Evolutionary conservation across 2,113 vertebrate species (phyloP).

Genomic region (Oreochromis aureus): DNA sequence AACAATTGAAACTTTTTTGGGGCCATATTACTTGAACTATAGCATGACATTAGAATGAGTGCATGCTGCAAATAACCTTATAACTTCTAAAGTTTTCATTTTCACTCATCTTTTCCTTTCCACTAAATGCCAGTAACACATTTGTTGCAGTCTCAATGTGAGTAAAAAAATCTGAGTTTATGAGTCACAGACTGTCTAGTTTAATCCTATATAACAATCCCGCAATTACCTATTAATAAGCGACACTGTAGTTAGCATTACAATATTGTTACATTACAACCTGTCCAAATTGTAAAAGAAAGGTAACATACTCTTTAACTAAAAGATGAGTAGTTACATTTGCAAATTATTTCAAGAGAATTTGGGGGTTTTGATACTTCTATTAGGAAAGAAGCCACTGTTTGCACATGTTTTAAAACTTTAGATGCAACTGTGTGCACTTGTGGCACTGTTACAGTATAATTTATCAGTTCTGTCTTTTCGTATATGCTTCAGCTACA

Average conservation of each 20-base stretch:
- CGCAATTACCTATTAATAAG: neutral
- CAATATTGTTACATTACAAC: neutral
- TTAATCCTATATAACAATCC: neutral
- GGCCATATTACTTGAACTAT: neutral
- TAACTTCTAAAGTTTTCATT: neutral
- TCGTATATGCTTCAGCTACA: neutral
- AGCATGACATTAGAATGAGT: neutral
- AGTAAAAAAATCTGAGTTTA: neutral
- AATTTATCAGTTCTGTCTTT: neutral
- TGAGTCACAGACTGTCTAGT: neutral
- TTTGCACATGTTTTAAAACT: neutral
- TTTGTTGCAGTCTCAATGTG: neutral
- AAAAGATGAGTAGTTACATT: neutral
- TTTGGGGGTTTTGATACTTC: neutral
- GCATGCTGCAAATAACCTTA: neutral
- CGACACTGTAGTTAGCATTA: neutral
- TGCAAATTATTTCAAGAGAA: neutral
- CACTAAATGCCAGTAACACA: neutral
- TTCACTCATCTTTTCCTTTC: neutral
- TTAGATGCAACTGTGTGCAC: neutral
- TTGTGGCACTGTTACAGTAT: neutral
- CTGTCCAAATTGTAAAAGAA: neutral
- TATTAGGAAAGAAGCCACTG: neutral
- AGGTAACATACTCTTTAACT: neutral
- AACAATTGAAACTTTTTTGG: neutral